Conservation (phyloP, 1,140 invertebrate species). For the Trypoxylus dichotomus region DNA sequence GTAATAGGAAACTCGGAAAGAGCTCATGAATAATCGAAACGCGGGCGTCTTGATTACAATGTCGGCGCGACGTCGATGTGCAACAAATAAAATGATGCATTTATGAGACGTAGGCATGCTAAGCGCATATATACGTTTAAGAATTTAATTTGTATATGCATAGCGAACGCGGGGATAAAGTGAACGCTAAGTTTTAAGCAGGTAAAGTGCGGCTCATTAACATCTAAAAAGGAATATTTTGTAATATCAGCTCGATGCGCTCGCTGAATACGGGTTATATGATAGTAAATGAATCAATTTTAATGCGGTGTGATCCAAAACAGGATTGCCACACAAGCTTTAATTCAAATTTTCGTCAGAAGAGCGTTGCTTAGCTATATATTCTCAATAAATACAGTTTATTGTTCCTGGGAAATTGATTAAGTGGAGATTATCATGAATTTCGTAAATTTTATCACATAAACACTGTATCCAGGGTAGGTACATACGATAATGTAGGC, state of each 20-base stretch:
- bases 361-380: too few species aligned
- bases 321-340: too few species aligned
- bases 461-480: too few species aligned
- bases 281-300: too few species aligned
- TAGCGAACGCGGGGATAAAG: background rate
- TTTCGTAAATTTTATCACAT: too few species aligned
- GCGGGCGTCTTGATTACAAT: background rate
- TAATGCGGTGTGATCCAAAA: too few species aligned
- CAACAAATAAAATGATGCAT: constrained; percentile 4
- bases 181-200: too few species aligned
- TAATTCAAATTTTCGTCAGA: too few species aligned
- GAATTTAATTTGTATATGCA: background rate
- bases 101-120: background rate
- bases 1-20: constrained; percentile 2
- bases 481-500: too few species aligned
- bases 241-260: background rate
- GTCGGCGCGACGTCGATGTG: background rate
- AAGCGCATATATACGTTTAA: background rate
- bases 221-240: background rate
- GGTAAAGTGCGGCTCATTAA: background rate
- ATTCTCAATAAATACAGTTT: too few species aligned
- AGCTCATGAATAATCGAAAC: background rate
- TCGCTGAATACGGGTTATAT: background rate
- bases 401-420: too few species aligned
- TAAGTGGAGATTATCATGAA: too few species aligned